Evolutionary conservation across 2,113 vertebrate genomes (phyloP), one percentile per base, ranked within the genome.

Genomic region (Scomber colias): DNA sequence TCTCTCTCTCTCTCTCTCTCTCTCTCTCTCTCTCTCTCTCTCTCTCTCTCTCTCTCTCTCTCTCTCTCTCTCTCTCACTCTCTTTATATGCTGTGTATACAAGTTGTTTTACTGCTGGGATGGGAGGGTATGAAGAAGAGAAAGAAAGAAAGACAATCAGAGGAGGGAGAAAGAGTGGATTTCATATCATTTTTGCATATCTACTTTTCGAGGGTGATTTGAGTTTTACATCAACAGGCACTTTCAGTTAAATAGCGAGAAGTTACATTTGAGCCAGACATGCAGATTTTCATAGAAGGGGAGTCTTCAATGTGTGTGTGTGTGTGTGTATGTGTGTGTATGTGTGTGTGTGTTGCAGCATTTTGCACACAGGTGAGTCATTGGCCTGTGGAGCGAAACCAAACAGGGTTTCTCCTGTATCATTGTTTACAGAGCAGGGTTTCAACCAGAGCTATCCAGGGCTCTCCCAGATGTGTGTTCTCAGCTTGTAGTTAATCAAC

Each of bases 281-380:
- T 46, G 27, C 40, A 7, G 55, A 60, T n/a, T 57, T 59, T 59
- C 10, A 64, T 10, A n/a, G 50, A 13, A 76, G 53, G 55, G 2
- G 68, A 75, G 68, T 49, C 56, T 77, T 53, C 16, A 46, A 11
- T 16, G 50, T 75, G 63, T 54, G 59, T 67, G 64, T 57, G 53
- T 55, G 46, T 31, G 66, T 75, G 55, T 40, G 74, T n/a, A n/a
- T n/a, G n/a, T n/a, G n/a, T n/a, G n/a, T n/a, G n/a, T n/a, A n/a
- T 49, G 64, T 10, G 54, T 24, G 24, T 15, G 48, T 15, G 65
- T 54, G 13, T 80, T 51, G 66, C 3, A 46, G 55, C 75, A 77
- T 83, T 76, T 73, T 75, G 73, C 85, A 67, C 79, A 31, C 80
- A 90, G 86, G 89, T 92, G 88, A 91, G 81, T 93, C 90, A 89